phyloP scores from a whole-genome alignment of 2,888 invertebrate species.

The Megaustenia siamemsis region DNA sequence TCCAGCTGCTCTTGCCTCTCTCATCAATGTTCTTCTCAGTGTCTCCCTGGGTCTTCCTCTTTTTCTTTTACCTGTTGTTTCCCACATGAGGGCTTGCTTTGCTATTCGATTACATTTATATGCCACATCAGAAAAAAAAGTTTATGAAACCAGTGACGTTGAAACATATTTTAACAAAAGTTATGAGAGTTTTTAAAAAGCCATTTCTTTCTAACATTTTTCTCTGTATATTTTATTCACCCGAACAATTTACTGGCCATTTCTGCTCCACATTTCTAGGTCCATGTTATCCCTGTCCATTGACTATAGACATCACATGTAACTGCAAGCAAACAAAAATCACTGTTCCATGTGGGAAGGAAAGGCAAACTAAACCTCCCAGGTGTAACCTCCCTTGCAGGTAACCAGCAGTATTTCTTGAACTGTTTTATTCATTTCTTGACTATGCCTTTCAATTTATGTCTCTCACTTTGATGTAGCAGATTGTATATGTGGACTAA shows the following conservation, averaged over 20 bases:
- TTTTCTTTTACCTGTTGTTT: too few species aligned
- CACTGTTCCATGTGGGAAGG: conserved; percentile 92
- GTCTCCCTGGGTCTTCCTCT: too few species aligned
- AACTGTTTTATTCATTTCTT: background rate
- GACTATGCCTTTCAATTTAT: too few species aligned
- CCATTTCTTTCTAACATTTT: background rate
- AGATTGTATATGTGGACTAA: too few species aligned
- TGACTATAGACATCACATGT: conserved; percentile 87
- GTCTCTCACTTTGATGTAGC: too few species aligned
- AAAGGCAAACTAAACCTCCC: conserved; percentile 87
- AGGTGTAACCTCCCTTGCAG: conserved; percentile 88
- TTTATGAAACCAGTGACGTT: too few species aligned
- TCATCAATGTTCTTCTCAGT: too few species aligned
- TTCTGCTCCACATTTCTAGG: conserved; percentile 77
- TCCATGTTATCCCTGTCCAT: conserved; percentile 90
- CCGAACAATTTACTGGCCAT: background rate
- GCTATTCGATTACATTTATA: too few species aligned
- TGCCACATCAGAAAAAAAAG: too few species aligned
- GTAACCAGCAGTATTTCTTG: conserved; percentile 79
- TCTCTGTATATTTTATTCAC: background rate
- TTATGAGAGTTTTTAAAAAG: background rate
- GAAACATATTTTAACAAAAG: too few species aligned
- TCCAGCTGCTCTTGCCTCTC: too few species aligned
- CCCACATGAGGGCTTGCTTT: too few species aligned
- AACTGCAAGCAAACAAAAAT: conserved; percentile 89